A percentile compares a stretch with the other conserved stretches of the same genome.
These are phyloP conservation scores for Tokudaia muenninki DNA, from an alignment of 2,797 vertebrate species.

Conservation along the genomic window DNA sequence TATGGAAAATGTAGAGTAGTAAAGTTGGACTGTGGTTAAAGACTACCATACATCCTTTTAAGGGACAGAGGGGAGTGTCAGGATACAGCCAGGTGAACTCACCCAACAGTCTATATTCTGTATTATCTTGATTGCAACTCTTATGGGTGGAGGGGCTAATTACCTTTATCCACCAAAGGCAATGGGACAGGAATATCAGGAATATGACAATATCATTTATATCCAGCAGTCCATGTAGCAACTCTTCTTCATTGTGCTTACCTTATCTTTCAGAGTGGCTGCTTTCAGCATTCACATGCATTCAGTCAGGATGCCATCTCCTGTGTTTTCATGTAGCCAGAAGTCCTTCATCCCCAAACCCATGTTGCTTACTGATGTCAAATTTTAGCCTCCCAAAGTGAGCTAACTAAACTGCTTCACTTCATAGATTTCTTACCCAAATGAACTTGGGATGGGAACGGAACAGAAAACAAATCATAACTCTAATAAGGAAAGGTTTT, in stretches of 20 bases:
- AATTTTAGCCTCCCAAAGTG: background rate
- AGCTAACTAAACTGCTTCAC: background rate
- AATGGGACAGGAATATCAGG: background rate
- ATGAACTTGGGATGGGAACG: background rate
- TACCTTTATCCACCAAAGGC: slow-evolving; percentile 13
- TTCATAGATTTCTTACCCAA: background rate
- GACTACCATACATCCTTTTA: background rate
- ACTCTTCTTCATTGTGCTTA: background rate
- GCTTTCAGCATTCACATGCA: background rate
- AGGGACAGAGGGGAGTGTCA: background rate
- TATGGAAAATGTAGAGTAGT: background rate
- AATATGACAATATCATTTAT: background rate
- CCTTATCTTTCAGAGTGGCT: background rate
- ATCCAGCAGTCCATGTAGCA: background rate
- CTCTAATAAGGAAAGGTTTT: background rate
- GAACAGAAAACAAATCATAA: background rate
- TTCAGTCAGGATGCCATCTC: background rate
- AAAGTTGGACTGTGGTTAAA: background rate
- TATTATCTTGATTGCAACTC: background rate
- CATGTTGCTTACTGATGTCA: too few relatives aligned
- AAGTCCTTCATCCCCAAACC: background rate
- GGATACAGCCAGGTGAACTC: background rate
- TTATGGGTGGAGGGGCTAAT: background rate
- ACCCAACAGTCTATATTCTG: background rate
- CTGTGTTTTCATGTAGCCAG: background rate